Evolutionary conservation across 2,113 vertebrate genomes (phyloP), one percentile per base, ranked within the genome.

Genomic region (Sisor rabdophorus): DNA sequence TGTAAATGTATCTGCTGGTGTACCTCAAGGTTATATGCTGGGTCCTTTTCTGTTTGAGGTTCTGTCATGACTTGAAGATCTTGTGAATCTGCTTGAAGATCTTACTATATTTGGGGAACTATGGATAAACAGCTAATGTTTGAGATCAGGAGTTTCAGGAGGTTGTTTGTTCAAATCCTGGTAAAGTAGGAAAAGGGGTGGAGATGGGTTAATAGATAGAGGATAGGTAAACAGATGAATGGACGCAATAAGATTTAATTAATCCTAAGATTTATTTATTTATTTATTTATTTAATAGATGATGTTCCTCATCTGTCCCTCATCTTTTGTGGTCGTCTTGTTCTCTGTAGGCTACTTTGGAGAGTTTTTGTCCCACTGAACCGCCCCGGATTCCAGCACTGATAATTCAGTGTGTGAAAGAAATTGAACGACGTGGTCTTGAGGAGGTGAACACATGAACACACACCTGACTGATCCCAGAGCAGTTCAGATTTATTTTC

Each of bases 371-470:
- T 1, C 93, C 93, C 0, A 0, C 22, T 0, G 67, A 7, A 0
- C 83, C 76, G 0, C 93, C 93, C 6, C 76, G 88, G 83, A 87
- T 96, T n/a, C 94, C 94, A 0, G 4, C 20, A 0, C 81, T 95
- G 64, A 85, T 96, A 9, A 79, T 89, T 11, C 90, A 93, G 55
- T 96, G 94, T n/a, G 92, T 94, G 72, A 84, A 88, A 0, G 94
- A 95, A 83, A 95, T 96, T 12, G 94, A 95, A 84, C 89, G 75
- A 0, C 81, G 94, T 71, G 95, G 94, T 1, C 81, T 95, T 70
- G 76, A 87, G 0, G 94, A 96, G 94, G 95, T 92, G 80, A 64
- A 40, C 15, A 15, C 26, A 20, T 7, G 15, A 64, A 40, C 8
- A 15, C 26, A 20, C 2, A 11, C 15, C 8, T 17, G 26, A 28